Evolutionary conservation across 2,113 vertebrate genomes (phyloP).

Genomic region (Castor canadensis): DNA sequence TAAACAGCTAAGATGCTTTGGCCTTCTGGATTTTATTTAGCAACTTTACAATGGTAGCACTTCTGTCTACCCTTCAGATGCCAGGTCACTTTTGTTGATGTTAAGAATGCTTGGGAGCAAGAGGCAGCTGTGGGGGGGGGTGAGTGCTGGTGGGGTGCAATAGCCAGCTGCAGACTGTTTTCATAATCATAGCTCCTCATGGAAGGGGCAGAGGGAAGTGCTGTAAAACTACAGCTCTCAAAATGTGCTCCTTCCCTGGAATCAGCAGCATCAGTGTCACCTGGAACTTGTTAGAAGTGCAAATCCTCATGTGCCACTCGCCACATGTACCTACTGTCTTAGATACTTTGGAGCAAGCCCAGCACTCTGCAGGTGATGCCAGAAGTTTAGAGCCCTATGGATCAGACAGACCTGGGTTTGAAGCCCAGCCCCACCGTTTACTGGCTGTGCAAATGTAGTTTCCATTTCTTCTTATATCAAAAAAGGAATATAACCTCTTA

Average conservation of each 20-base stretch:
- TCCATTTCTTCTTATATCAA: constrained; percentile 18
- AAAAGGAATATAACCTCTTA: neutral
- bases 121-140: too few species aligned
- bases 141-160: neutral
- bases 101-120: neutral
- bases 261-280: neutral
- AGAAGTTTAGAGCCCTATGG: neutral
- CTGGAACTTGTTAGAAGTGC: neutral
- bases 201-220: neutral
- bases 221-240: neutral
- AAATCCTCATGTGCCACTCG: neutral
- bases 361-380: neutral
- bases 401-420: neutral
- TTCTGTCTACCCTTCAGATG: neutral
- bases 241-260: neutral
- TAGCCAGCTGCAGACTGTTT: neutral
- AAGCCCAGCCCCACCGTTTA: neutral
- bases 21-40: neutral
- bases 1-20: neutral
- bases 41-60: neutral
- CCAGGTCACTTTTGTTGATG: neutral
- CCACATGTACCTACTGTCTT: neutral
- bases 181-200: neutral
- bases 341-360: too few species aligned
- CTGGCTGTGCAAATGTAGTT: neutral